Conservation (phyloP, 1,140 invertebrate genomes). For the Drosophila orosa region DNA sequence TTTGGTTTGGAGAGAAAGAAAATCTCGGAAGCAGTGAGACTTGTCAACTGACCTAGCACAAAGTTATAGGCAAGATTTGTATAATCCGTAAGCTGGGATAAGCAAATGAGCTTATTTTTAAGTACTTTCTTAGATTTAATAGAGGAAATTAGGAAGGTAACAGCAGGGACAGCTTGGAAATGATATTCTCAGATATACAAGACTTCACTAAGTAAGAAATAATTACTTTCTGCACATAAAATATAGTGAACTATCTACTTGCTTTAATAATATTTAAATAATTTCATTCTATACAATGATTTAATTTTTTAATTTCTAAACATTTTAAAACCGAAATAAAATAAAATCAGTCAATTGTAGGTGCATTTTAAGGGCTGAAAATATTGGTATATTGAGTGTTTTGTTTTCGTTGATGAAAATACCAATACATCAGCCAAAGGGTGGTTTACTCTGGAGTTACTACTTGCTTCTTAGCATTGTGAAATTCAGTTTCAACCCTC, state of each 20-base stretch:
- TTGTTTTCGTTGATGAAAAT: background rate
- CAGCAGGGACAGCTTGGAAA: background rate
- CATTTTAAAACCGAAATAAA: background rate
- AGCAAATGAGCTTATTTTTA: background rate
- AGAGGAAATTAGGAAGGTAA: background rate
- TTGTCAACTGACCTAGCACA: conserved; percentile 49
- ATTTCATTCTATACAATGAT: background rate
- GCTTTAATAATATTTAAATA: background rate
- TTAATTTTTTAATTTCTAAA: background rate
- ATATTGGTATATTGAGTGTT: background rate
- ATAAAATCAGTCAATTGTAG: background rate
- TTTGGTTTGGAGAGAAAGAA: background rate
- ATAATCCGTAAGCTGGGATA: background rate
- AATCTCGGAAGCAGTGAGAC: background rate
- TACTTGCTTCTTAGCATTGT: background rate
- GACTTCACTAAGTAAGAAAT: background rate
- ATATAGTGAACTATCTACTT: background rate
- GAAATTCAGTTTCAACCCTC: conserved; percentile 9
- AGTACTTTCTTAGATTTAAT: background rate
- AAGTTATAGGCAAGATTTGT: conserved; percentile 3
- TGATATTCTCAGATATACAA: background rate
- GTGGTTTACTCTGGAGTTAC: background rate
- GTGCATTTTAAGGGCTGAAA: background rate
- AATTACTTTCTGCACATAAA: background rate
- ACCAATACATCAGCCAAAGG: background rate